Evolutionary conservation across 2,797 vertebrate species (phyloP).

Genomic region (Poeciliopsis turneri): DNA sequence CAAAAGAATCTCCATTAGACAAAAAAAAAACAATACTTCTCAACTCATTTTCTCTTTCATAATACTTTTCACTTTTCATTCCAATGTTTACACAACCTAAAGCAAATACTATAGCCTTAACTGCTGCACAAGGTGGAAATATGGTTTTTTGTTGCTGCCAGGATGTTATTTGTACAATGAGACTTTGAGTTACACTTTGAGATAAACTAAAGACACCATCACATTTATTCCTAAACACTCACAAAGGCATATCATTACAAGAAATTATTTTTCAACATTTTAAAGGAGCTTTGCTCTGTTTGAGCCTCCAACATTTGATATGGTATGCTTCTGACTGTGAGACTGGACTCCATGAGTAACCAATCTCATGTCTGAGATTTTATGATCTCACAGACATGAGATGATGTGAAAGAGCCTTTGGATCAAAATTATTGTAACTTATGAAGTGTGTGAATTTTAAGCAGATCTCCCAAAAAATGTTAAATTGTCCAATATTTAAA

Average conservation of each 20-base stretch:
- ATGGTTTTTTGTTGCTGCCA: slow-evolving; percentile 24
- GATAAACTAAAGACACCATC: background rate
- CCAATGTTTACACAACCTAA: background rate
- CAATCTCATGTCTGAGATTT: too few relatives aligned
- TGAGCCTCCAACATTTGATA: background rate
- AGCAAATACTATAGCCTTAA: background rate
- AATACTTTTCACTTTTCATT: background rate
- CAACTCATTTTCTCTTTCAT: too few relatives aligned
- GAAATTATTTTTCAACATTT: background rate
- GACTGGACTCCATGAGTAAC: background rate
- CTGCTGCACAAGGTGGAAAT: background rate
- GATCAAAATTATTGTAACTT: background rate
- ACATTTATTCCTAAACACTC: background rate
- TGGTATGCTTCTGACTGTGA: background rate
- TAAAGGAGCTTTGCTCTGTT: background rate
- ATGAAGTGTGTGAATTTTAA: background rate
- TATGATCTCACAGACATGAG: too few relatives aligned
- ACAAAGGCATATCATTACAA: background rate
- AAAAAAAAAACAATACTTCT: too few relatives aligned
- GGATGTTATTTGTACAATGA: slow-evolving; percentile 49
- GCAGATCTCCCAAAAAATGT: background rate
- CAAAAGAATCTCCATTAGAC: too few relatives aligned
- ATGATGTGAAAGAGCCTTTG: background rate
- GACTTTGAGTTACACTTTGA: slow-evolving; percentile 34
- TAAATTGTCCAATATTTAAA: background rate